Evolutionary conservation across 1,140 invertebrate genomes (phyloP), one percentile per base, ranked within the genome.

Genomic region (Pogonus chalceus): DNA sequence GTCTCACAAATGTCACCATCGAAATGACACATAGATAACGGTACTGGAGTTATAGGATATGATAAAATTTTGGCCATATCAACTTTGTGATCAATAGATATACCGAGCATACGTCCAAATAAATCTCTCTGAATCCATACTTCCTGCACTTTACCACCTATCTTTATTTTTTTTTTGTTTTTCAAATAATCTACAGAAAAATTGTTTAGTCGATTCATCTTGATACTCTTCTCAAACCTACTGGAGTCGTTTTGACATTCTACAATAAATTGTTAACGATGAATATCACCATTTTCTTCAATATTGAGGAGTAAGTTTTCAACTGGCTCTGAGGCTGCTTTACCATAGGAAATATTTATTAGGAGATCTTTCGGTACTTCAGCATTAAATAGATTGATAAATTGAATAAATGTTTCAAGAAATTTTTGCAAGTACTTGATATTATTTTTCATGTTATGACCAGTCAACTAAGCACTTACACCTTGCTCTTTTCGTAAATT

Each of bases 1-100:
- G 63, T 65, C 56, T 67, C 66, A 52, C 58, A 53, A 20, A 70
- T 66, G 7, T 56, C 52, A 47, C 65, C 62, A 55, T 70, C 65
- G 9, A 63, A 21, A 57, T 71, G 65, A 56, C 65, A 69, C 23
- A 70, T 48, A 12, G 66, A 58, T 26, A 66, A 51, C 16, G 65
- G 61, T 2, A 63, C 52, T 46, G 62, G 56, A 24, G 54, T 62
- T 22, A 66, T 50, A 18, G 60, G 64, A 56, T 57, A 62, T 20
- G 46, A 54, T 26, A 65, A 53, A 14, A 62, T 53, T 49, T 58
- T 57, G 49, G 24, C 52, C 1, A 65, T 53, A 46, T 62, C 59
- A 14, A 62, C 47, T 1, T 57, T 54, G 10, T 58, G 23, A n/a
- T 58, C 56, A 18, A 64, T 47, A 20, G 63, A 62, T 20, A 64